Percentiles rank a stretch among this genome's conserved stretches.
Conservation (phyloP, 2,888 invertebrate genomes). For the Aelia acuminata region DNA sequence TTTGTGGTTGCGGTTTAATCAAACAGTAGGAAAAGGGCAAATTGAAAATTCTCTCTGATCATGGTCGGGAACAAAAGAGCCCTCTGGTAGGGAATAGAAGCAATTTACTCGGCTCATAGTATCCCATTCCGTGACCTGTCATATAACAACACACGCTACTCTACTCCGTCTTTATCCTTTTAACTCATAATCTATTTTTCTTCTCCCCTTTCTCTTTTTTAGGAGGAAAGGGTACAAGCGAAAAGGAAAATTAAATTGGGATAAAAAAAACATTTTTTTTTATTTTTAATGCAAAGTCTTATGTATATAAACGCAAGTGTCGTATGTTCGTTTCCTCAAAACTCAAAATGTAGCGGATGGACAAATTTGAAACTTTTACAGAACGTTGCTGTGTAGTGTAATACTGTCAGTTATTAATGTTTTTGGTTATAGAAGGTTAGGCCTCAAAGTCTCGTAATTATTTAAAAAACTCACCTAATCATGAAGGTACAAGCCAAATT, state of each 20-base stretch:
- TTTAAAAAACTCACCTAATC: no score
- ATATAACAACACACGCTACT: conserved; percentile 11
- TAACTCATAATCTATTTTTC: conserved; percentile 23
- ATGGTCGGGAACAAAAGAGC: neutral
- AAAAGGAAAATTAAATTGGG: neutral
- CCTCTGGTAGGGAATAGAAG: conserved; percentile 21
- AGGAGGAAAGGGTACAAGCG: neutral
- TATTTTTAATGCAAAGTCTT: no score
- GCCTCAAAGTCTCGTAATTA: no score
- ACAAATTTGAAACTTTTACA: no score
- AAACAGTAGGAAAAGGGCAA: neutral
- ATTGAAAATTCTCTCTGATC: conserved; percentile 48
- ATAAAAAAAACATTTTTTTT: neutral
- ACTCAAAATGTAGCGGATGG: no score
- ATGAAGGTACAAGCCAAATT: no score
- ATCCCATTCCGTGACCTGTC: conserved; percentile 2
- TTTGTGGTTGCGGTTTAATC: neutral
- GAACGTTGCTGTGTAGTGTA: no score
- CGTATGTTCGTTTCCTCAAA: no score
- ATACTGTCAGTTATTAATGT: no score
- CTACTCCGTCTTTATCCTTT: conserved; percentile 23
- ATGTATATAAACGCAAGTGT: no score
- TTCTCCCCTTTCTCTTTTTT: neutral
- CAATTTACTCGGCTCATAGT: conserved; percentile 18
- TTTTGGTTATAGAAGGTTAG: no score